Conservation (phyloP, 2,888 invertebrate species). For the Leptinotarsa tumamoca region DNA sequence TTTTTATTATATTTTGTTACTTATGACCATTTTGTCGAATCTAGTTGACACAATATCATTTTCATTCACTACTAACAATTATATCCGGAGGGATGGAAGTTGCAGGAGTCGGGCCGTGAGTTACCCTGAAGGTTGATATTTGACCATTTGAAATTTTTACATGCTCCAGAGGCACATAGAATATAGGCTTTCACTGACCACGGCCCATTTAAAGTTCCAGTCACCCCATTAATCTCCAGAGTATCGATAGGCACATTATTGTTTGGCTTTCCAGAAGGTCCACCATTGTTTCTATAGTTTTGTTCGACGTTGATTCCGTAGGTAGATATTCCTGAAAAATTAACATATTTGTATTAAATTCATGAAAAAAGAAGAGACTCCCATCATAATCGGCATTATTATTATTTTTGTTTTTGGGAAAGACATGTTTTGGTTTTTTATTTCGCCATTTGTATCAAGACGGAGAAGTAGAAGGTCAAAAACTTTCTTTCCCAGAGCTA, state of each 20-base stretch:
- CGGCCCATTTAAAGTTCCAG: constrained; percentile 26
- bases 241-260: constrained; percentile 29
- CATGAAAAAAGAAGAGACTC: not conserved
- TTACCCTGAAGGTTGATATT: constrained; percentile 20
- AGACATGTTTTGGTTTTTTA: too few relatives aligned
- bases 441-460: too few relatives aligned
- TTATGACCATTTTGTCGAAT: too few relatives aligned
- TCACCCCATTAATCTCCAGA: constrained; percentile 8
- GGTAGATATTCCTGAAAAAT: constrained; percentile 23
- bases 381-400: too few relatives aligned
- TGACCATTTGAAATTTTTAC: constrained; percentile 23
- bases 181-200: constrained; percentile 17
- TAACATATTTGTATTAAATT: not conserved
- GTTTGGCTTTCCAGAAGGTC: constrained; percentile 8
- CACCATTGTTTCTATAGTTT: constrained; percentile 34
- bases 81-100: constrained; percentile 25
- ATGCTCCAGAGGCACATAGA: constrained; percentile 29
- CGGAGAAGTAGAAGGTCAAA: too few relatives aligned
- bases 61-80: constrained; percentile 8
- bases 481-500: too few relatives aligned
- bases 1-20: too few relatives aligned
- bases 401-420: too few relatives aligned
- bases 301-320: constrained; percentile 33
- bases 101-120: constrained; percentile 13
- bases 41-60: too few relatives aligned